These are phyloP conservation scores for Brachirus orientalis DNA, from an alignment of 2,113 vertebrate genomes.

Conservation along the genomic window DNA sequence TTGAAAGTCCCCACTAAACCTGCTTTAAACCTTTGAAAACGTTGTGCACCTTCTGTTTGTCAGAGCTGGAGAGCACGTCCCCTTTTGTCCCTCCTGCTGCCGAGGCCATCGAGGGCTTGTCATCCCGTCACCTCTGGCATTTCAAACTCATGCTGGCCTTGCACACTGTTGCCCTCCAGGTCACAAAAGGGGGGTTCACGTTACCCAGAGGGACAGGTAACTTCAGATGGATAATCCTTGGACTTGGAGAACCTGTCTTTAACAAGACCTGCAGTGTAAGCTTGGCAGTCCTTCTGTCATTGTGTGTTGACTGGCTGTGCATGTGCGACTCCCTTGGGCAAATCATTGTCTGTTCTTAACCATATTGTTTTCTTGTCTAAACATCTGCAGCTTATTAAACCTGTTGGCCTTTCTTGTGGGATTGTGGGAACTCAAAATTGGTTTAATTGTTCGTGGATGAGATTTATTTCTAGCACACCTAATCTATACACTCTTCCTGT, in stretches of 20 bases:
- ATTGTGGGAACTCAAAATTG: slow-evolving; percentile 22
- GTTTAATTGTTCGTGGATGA: slow-evolving; percentile 31
- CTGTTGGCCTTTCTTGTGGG: slow-evolving; percentile 21
- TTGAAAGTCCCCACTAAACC: not conserved
- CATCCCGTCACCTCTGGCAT: slow-evolving; percentile 70
- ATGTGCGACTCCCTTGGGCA: slow-evolving; percentile 60
- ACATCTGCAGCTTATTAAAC: slow-evolving; percentile 50
- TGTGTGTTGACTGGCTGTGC: slow-evolving; percentile 64
- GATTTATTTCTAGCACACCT: slow-evolving; percentile 25
- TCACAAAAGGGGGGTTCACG: slow-evolving; percentile 75
- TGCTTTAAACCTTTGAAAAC: not conserved
- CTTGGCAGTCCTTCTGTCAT: slow-evolving; percentile 66
- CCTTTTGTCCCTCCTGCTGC: not conserved
- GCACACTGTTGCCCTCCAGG: slow-evolving; percentile 66
- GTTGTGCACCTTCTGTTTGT: slow-evolving; percentile 23
- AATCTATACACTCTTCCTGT: slow-evolving; percentile 13
- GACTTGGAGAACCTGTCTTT: slow-evolving; percentile 83
- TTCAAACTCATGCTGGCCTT: slow-evolving; percentile 63
- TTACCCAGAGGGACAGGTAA: slow-evolving; percentile 81
- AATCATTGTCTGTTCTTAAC: slow-evolving; percentile 45
- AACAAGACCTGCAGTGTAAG: slow-evolving; percentile 65
- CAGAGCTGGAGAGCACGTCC: no score
- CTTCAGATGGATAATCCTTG: slow-evolving; percentile 82
- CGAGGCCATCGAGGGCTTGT: slow-evolving; percentile 36
- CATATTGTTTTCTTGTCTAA: slow-evolving; percentile 8